Base-by-base conservation (phyloP, 2,797 vertebrate species). In the Etheostoma nigrum region DNA sequence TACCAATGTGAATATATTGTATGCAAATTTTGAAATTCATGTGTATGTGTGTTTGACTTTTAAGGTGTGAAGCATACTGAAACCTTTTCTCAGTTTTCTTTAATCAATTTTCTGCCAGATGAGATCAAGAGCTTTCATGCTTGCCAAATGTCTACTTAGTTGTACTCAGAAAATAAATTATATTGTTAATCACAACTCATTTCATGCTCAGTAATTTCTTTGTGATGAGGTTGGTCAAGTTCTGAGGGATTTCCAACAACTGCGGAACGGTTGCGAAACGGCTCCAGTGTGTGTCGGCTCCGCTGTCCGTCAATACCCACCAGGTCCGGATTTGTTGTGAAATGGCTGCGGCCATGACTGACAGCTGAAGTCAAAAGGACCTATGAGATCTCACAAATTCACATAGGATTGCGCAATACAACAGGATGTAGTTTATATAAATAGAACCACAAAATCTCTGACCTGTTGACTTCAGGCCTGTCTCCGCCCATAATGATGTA, bases 191-290 rank as follows among this genome's bases (percentile, higher is more conserved):
- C 36, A 52, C 48, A 51, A 44, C 45, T 76, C 33, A 53, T 72
- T 61, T 64, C 42, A 55, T 51, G 33, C 62, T 68, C 57, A 8
- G 62, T 51, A 42, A 25, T 45, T 13, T 61, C 36, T 62, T 52
- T 54, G 51, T 58, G 1, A 13, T 60, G 4, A 55, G 25, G 16
- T 0, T 21, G 18, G n/a, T 44, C 8, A 60, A 12, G 6, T 42
- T 4, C 15, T 14, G 2, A 47, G 25, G 33, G 30, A 59, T 27
- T 27, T 27, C 27, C 27, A 27, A 3, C 27, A 27, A 27, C 27
- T 27, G 27, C 27, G 4, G 4, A 27, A 27, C 27, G 27, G 27
- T 4, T 27, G 4, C 27, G 4, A 27, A 27, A 27, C 27, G 27
- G 27, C 27, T 27, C 27, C 27, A 27, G 27, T 27, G 27, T 27